Evolutionary conservation across 2,113 vertebrate genomes (phyloP).

Genomic region (Chauna torquata): DNA sequence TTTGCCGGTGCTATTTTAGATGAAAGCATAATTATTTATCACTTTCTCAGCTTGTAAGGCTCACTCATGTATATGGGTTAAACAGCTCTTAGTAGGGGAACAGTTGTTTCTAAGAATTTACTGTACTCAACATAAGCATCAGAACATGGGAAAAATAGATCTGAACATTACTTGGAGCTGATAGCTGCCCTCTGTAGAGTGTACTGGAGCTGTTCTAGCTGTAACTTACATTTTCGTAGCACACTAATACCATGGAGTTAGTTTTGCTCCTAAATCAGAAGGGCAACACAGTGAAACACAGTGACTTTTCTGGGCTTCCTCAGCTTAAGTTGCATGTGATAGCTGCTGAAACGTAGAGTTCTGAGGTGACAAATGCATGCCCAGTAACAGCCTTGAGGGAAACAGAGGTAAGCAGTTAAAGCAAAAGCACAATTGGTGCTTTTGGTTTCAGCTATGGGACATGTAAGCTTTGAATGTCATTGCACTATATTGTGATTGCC

Average conservation of each 20-base stretch:
- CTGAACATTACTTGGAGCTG: background rate
- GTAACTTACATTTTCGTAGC: background rate
- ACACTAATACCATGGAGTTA: background rate
- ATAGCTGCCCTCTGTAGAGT: background rate
- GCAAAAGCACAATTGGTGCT: background rate
- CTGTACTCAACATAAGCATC: background rate
- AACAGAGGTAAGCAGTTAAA: background rate
- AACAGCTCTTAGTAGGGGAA: background rate
- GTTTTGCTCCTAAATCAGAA: background rate
- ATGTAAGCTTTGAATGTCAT: background rate
- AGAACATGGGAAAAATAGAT: background rate
- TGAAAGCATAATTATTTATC: slow-evolving; percentile 33
- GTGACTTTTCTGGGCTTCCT: background rate
- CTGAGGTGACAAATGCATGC: accelerated
- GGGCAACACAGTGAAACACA: background rate
- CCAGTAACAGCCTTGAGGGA: background rate
- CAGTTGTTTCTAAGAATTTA: background rate
- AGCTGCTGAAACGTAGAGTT: background rate
- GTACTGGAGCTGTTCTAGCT: background rate
- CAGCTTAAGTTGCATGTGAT: background rate
- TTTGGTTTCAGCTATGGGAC: background rate
- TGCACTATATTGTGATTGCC: background rate
- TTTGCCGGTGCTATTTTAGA: slow-evolving; percentile 14
- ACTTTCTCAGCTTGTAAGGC: background rate
- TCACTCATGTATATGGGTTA: background rate